Conservation (phyloP, 2,797 vertebrate species). For the Poeciliopsis turneri region DNA sequence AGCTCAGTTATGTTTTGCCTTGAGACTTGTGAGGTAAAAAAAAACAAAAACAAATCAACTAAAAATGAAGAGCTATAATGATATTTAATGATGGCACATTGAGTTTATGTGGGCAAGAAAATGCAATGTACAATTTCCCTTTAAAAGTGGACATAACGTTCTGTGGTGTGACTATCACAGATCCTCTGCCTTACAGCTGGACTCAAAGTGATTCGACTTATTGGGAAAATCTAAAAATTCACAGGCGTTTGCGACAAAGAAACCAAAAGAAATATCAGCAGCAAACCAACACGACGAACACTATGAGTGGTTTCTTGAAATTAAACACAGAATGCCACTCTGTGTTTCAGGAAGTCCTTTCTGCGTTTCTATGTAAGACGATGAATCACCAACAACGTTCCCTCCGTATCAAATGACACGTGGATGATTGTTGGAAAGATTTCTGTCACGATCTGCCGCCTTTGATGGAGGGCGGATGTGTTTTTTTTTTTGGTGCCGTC, state of each 20-base stretch:
- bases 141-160: background rate
- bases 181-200: background rate
- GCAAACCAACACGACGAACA: background rate
- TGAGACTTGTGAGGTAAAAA: background rate
- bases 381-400: slow-evolving; percentile 2
- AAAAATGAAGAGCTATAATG: background rate
- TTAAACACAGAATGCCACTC: slow-evolving; percentile 1
- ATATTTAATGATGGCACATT: background rate
- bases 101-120: background rate
- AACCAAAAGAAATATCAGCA: background rate
- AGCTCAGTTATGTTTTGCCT: background rate
- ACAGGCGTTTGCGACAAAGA: background rate
- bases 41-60: background rate
- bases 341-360: slow-evolving; percentile 39
- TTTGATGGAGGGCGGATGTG: slow-evolving; percentile 50
- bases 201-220: background rate
- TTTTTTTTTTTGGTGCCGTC: slow-evolving; percentile 30
- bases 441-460: slow-evolving; percentile 47
- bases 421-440: slow-evolving; percentile 56
- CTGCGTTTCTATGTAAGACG: slow-evolving; percentile 34
- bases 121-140: background rate
- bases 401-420: slow-evolving; percentile 28
- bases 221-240: background rate
- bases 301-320: background rate
- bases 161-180: background rate